Conservation (phyloP, 2,888 invertebrate species). For the Plutella xylostella region DNA sequence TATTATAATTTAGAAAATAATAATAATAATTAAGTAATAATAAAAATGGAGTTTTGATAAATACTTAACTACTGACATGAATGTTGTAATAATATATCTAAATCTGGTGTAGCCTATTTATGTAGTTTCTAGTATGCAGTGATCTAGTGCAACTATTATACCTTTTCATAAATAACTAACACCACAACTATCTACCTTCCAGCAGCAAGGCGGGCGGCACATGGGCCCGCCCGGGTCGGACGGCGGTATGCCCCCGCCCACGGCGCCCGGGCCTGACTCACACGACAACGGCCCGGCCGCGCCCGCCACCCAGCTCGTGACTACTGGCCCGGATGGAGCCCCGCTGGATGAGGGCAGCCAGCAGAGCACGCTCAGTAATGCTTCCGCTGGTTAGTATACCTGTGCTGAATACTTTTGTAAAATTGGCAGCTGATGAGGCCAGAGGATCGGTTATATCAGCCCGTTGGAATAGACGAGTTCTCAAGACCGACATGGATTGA, state of each 20-base stretch:
- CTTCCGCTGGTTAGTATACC: slow-evolving; percentile 87
- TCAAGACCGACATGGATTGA: too few species aligned
- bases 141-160: neutral
- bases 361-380: slow-evolving; percentile 92
- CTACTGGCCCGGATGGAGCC: slow-evolving; percentile 91
- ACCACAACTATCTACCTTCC: slow-evolving; percentile 50
- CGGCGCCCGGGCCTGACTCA: slow-evolving; percentile 68
- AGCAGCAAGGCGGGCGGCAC: slow-evolving; percentile 69
- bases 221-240: slow-evolving; percentile 68
- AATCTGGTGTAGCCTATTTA: too few species aligned
- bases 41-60: too few species aligned
- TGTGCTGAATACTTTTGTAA: too few species aligned
- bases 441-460: too few species aligned
- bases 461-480: too few species aligned
- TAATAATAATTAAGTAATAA: too few species aligned
- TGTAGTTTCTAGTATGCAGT: too few species aligned
- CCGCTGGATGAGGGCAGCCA: slow-evolving; percentile 92
- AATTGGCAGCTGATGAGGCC: too few species aligned
- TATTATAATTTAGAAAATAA: too few species aligned
- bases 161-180: neutral
- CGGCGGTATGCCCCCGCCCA: slow-evolving; percentile 71
- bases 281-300: slow-evolving; percentile 75
- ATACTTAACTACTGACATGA: too few species aligned
- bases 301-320: slow-evolving; percentile 87
- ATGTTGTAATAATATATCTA: too few species aligned